Conservation (phyloP, 2,797 vertebrate species). For the Sebastes cheni region DNA sequence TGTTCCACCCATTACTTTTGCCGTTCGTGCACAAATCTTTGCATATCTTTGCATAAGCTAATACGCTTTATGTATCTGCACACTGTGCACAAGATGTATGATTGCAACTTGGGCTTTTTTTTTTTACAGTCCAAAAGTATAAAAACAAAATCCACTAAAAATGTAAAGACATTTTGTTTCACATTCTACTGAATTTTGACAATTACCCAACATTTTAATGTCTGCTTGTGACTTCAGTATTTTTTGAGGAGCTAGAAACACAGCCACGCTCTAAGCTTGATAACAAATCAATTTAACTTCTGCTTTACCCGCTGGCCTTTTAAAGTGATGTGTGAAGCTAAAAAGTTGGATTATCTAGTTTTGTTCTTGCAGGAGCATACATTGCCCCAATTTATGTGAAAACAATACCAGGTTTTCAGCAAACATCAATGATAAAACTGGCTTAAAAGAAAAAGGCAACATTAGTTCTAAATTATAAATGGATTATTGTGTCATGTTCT, state of each 20-base stretch:
- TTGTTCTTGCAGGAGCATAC: not conserved
- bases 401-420: not conserved
- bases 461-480: not conserved
- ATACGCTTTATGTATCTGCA: too few relatives aligned
- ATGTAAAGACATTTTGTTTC: not conserved
- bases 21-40: not conserved
- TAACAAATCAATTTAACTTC: not conserved
- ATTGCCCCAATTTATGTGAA: not conserved
- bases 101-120: accelerated
- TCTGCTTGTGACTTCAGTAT: not conserved
- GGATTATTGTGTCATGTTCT: too few relatives aligned
- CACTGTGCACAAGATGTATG: not conserved
- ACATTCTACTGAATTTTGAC: not conserved
- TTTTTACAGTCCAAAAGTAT: not conserved
- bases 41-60: too few relatives aligned
- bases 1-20: not conserved
- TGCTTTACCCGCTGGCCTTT: too few relatives aligned
- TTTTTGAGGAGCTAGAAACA: not conserved
- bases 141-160: not conserved
- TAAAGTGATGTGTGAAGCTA: not conserved
- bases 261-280: not conserved
- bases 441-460: not conserved
- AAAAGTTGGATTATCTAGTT: not conserved
- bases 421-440: not conserved
- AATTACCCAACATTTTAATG: not conserved